Evolutionary conservation across 2,888 invertebrate species (phyloP), one percentile per base, ranked within the genome.

Genomic region (Polylopha cassiicola): DNA sequence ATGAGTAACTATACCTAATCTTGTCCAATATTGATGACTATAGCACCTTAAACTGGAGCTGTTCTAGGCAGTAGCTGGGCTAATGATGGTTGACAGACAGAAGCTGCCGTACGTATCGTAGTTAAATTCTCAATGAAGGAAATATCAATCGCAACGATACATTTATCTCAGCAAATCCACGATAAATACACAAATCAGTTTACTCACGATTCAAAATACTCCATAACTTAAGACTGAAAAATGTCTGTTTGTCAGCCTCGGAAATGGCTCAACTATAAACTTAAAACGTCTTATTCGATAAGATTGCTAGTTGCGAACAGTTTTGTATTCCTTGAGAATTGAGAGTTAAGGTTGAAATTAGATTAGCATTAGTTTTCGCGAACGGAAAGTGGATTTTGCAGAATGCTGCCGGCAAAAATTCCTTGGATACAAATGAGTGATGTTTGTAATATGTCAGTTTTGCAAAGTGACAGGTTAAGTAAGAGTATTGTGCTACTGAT

Each of bases 401-500:
- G 28, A 36, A 43, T 46, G 58, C 53, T 53, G 52, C 57, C 58
- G 57, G 61, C 41, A 41, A 41, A 41, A 46, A 51, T 53, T 51
- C 53, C 47, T 53, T 48, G 56, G 52, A 51, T 51, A 48, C 47
- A 51, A 53, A 61, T 72, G 69, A 75, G 59, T 69, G 73, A 72
- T 75, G 66, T 46, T 45, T 45, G 59, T 51, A 59, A 70, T 74
- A 75, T 61, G 52, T 75, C 62, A 62, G 50, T 58, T 58, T 58
- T 49, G 59, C 62, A 68, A 71, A 69, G 61, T 68, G 73, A 72
- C 73, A 70, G 61, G 59, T 50, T 60, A 64, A 68, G 63, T 63
- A 61, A 64, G 37, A 37, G 62, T 50, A 61, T 58, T 63, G 58
- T 57, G 71, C 74, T 73, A 73, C 76, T 51, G 76, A 64, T 58